Conservation (phyloP, 2,797 vertebrate genomes). For the Ciconia nigra region DNA sequence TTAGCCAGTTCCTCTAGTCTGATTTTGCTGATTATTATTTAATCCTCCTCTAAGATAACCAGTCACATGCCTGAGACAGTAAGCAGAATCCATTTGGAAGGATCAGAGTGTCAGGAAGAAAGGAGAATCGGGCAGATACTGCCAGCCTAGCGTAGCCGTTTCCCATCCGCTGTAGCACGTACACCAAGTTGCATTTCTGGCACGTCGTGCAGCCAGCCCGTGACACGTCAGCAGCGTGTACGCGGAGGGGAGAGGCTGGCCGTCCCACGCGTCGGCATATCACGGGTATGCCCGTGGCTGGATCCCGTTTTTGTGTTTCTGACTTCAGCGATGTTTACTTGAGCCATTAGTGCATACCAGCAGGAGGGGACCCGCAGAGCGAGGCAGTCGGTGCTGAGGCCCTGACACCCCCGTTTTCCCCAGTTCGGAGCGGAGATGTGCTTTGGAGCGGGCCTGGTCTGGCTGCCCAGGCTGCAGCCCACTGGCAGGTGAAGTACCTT, state of each 20-base stretch:
- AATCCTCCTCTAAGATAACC: background rate
- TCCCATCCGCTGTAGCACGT: background rate
- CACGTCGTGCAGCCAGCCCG: rapidly evolving
- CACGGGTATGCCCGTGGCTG: background rate
- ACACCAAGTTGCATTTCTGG: background rate
- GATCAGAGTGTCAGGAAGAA: background rate
- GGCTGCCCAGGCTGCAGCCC: background rate
- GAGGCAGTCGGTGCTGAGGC: background rate
- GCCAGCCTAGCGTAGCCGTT: rapidly evolving
- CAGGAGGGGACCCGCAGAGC: background rate
- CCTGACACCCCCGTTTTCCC: rapidly evolving
- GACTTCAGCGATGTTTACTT: background rate
- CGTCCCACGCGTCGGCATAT: rapidly evolving
- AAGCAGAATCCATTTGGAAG: background rate
- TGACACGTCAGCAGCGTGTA: rapidly evolving
- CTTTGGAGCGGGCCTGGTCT: background rate
- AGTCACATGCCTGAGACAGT: background rate
- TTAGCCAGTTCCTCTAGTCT: background rate
- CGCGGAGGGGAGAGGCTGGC: background rate
- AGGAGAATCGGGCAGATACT: rapidly evolving
- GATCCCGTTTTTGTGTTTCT: background rate
- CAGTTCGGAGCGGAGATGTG: rapidly evolving
- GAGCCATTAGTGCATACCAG: rapidly evolving
- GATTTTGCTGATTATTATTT: background rate
- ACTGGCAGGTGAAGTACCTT: rapidly evolving